These are phyloP conservation scores for Florisuga fusca DNA, from an alignment of 2,797 vertebrate species.

Conservation along the genomic window DNA sequence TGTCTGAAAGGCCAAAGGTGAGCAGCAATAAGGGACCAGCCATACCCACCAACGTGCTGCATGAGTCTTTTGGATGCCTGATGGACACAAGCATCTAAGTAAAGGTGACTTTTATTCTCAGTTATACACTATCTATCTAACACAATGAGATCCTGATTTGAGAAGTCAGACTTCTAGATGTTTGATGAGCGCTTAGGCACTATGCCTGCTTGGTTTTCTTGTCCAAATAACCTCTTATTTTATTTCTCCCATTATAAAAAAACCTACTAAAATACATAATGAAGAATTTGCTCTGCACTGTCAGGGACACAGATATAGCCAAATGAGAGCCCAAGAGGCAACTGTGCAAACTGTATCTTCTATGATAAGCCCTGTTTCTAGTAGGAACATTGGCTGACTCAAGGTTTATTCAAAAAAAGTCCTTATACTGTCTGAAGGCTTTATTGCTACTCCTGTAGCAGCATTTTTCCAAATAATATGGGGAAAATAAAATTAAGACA, in stretches of 20 bases:
- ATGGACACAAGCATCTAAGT: not conserved
- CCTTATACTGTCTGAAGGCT: not conserved
- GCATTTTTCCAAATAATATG: not conserved
- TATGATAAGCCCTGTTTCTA: not conserved
- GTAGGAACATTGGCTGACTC: not conserved
- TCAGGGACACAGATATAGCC: not conserved
- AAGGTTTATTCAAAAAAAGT: not conserved
- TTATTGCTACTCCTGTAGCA: not conserved
- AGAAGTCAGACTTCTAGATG: not conserved
- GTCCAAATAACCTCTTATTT: not conserved
- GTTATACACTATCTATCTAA: not conserved
- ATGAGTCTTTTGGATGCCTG: fast-evolving
- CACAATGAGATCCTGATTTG: not conserved
- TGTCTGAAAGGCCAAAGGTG: not conserved
- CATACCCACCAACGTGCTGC: fast-evolving
- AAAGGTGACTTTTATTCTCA: not conserved
- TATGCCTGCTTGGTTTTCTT: not conserved
- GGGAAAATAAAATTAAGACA: not conserved
- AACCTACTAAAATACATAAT: not conserved
- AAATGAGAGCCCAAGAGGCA: not conserved
- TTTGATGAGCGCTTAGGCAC: not conserved
- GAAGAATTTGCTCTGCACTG: not conserved
- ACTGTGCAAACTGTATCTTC: not conserved
- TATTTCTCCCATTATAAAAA: not conserved
- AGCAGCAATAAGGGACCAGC: fast-evolving